Evolutionary conservation across 2,797 vertebrate genomes (phyloP).

Genomic region (Pangasius larnaudii): DNA sequence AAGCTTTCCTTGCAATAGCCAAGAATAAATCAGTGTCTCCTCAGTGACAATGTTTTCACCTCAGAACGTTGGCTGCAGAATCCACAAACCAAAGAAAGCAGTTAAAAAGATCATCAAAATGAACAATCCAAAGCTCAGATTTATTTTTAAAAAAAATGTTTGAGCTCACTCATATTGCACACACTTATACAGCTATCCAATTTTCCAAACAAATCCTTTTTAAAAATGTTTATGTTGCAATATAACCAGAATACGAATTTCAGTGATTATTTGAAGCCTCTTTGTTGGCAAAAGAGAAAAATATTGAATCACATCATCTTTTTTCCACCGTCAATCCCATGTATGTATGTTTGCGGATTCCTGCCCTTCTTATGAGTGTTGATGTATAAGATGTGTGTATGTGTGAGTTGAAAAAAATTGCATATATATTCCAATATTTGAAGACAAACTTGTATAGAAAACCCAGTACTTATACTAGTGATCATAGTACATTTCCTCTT

Average conservation of each 20-base stretch:
- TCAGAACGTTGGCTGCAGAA: neutral
- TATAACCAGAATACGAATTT: too few species aligned
- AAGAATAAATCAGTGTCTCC: neutral
- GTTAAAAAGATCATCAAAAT: neutral
- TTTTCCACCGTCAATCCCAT: neutral
- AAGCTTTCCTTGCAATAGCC: too few species aligned
- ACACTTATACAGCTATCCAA: too few species aligned
- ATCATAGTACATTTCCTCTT: neutral
- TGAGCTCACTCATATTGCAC: too few species aligned
- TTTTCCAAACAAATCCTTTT: too few species aligned
- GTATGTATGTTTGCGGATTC: neutral
- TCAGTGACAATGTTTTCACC: too few species aligned
- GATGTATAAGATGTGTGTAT: slow-evolving; percentile 34
- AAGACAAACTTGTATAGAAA: neutral
- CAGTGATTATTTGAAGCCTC: too few species aligned
- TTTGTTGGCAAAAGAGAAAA: neutral
- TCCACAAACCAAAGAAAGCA: too few species aligned
- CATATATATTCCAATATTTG: neutral
- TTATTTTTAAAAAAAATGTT: too few species aligned
- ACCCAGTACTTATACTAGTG: neutral
- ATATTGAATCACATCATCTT: neutral
- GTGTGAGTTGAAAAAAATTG: neutral
- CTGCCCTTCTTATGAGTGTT: neutral
- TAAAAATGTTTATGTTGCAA: too few species aligned
- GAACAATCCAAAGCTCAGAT: too few species aligned